These are phyloP conservation scores for Lates japonicus DNA, from an alignment of 2,797 vertebrate species.

Conservation along the genomic window DNA sequence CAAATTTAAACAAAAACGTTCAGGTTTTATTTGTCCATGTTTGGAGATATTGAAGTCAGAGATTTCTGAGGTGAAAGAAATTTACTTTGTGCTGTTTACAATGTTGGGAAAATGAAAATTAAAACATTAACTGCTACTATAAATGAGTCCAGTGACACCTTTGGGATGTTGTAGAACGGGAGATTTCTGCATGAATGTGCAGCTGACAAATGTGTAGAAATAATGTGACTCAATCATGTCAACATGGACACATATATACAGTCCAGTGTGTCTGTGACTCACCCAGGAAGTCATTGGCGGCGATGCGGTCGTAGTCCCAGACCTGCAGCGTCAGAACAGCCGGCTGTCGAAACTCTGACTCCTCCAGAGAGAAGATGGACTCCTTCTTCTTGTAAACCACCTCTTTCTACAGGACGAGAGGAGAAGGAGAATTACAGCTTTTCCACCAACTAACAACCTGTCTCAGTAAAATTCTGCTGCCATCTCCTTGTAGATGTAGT, in stretches of 20 bases:
- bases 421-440: not conserved
- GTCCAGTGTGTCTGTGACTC: conserved; percentile 59
- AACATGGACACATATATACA: too few relatives aligned
- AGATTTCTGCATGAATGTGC: too few relatives aligned
- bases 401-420: conserved; percentile 83
- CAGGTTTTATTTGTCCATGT: not conserved
- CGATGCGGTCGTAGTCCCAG: conserved; percentile 96
- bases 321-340: conserved; percentile 92
- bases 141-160: too few relatives aligned
- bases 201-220: too few relatives aligned
- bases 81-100: not conserved
- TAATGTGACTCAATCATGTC: too few relatives aligned
- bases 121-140: too few relatives aligned
- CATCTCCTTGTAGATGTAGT: not conserved
- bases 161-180: too few relatives aligned
- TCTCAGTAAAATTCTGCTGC: not conserved
- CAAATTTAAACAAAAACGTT: not conserved
- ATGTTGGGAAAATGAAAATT: not conserved
- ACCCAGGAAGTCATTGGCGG: conserved; percentile 95
- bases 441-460: not conserved
- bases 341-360: conserved; percentile 92
- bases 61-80: too few relatives aligned
- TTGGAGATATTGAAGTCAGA: too few relatives aligned
- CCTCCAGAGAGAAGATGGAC: conserved; percentile 92
- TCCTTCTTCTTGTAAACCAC: conserved; percentile 91